Evolutionary conservation across 2,797 vertebrate genomes (phyloP), one percentile per base, ranked within the genome.

Genomic region (Sus cebifrons): DNA sequence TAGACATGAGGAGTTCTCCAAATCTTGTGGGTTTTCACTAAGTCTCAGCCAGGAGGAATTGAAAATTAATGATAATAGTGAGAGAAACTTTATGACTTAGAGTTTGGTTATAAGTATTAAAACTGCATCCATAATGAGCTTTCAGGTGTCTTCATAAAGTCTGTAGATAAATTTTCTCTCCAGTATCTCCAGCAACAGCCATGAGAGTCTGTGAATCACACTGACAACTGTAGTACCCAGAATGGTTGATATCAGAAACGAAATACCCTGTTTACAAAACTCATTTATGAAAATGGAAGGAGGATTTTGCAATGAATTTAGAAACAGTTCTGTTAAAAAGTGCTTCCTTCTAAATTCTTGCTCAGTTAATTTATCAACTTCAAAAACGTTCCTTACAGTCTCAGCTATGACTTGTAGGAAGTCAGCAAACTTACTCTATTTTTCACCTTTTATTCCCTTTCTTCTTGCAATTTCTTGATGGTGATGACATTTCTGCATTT

Each of bases 51-150:
- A 79, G 15, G 9, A 79, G 32, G 11, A 81, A 65, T 25, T 60
- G 7, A 52, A 92, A 65, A 75, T 58, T 74, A 64, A 64, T 56
- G 16, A 49, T 71, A 52, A 32, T 71, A 65, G 65, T 79, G 87
- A 86, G 16, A 18, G 40, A 25, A 65, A 36, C 23, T 27, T 29
- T 20, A 36, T 84, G n/a, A 92, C 7, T 78, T 40, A 75, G 29
- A 91, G 15, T 86, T 85, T 54, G 15, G 23, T 79, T 79, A 21
- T 40, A 65, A 60, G 87, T 49, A 79, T 60, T n/a, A 91, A 90
- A 85, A 54, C 18, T 54, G 5, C n/a, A 40, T 83, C 15, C 11
- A 36, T 78, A 52, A 54, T 21, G n/a, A 91, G 4, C 6, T 2
- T 73, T 93, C 36, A 44, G 25, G n/a, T 87, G 60, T 64, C 5